Evolutionary conservation across 2,113 vertebrate genomes (phyloP).

Genomic region (Hepsetus odoe): DNA sequence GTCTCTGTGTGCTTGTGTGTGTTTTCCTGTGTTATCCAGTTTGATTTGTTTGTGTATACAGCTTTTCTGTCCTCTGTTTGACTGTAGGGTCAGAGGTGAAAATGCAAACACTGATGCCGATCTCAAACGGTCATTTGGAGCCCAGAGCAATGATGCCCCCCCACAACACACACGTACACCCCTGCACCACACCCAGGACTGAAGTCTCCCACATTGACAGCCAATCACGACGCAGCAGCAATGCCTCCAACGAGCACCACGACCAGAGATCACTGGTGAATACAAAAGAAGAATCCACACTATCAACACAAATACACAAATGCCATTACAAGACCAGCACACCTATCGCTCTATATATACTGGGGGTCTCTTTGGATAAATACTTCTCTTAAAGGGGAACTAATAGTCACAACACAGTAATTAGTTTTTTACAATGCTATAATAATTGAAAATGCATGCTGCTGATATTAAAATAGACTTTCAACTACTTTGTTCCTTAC

Average conservation of each 20-base stretch:
- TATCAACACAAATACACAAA: neutral
- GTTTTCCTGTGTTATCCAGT: neutral
- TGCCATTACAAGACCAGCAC: too few species aligned
- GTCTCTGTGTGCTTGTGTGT: neutral
- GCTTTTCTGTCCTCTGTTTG: neutral
- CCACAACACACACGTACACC: constrained; percentile 75
- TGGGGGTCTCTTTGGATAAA: too few species aligned
- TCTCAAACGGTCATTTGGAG: constrained; percentile 91
- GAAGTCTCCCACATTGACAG: constrained; percentile 76
- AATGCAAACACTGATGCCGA: constrained; percentile 86
- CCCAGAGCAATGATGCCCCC: constrained; percentile 82
- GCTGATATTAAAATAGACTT: neutral
- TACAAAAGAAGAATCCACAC: neutral
- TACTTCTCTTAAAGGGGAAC: neutral
- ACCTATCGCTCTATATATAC: too few species aligned
- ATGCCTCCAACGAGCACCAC: constrained; percentile 79
- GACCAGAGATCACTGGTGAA: constrained; percentile 90
- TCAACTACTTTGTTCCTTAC: too few species aligned
- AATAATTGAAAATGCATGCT: neutral
- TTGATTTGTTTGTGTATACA: constrained; percentile 11
- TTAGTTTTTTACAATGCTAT: neutral
- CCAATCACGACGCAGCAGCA: constrained; percentile 83
- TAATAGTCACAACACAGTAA: neutral
- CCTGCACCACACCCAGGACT: constrained; percentile 87
- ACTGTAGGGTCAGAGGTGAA: constrained; percentile 81